Percentiles rank a stretch among this genome's conserved stretches.
These are phyloP conservation scores for Mechanitis mazaeus DNA, from an alignment of 2,888 invertebrate genomes.

Conservation along the genomic window DNA sequence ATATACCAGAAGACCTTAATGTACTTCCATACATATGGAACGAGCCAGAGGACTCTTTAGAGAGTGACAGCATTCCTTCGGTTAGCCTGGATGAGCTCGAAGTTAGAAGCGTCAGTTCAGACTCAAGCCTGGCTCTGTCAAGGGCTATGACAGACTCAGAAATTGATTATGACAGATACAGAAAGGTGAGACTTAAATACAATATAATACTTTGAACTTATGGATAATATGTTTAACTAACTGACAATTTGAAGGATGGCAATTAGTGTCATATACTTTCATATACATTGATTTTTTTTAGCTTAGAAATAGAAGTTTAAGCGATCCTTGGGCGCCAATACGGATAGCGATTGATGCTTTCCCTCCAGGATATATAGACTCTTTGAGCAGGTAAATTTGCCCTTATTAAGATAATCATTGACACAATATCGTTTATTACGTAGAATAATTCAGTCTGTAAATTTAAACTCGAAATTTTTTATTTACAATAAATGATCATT, in stretches of 20 bases:
- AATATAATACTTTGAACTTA: no score
- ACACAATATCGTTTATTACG: neutral
- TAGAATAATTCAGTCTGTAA: no score
- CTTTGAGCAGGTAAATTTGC: slow-evolving; percentile 48
- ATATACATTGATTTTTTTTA: slow-evolving; percentile 29
- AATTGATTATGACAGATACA: slow-evolving; percentile 56
- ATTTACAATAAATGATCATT: no score
- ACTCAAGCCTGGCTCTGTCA: slow-evolving; percentile 56
- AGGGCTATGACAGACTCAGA: slow-evolving; percentile 68
- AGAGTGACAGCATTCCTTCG: slow-evolving; percentile 44
- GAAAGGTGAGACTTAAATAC: slow-evolving; percentile 42
- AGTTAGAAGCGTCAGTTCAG: slow-evolving; percentile 43
- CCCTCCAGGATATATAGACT: slow-evolving; percentile 52
- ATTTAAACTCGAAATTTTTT: no score
- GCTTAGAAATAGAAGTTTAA: slow-evolving; percentile 46
- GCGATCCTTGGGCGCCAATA: slow-evolving; percentile 57
- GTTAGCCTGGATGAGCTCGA: slow-evolving; percentile 41
- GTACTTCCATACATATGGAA: slow-evolving; percentile 50
- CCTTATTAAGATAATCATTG: neutral
- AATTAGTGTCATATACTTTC: no score
- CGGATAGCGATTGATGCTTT: slow-evolving; percentile 48
- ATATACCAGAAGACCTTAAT: slow-evolving; percentile 50
- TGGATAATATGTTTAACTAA: no score
- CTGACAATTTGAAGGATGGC: no score
- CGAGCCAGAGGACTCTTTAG: slow-evolving; percentile 42